Conservation (phyloP, 2,888 invertebrate species). For the Deroplatys truncata region DNA sequence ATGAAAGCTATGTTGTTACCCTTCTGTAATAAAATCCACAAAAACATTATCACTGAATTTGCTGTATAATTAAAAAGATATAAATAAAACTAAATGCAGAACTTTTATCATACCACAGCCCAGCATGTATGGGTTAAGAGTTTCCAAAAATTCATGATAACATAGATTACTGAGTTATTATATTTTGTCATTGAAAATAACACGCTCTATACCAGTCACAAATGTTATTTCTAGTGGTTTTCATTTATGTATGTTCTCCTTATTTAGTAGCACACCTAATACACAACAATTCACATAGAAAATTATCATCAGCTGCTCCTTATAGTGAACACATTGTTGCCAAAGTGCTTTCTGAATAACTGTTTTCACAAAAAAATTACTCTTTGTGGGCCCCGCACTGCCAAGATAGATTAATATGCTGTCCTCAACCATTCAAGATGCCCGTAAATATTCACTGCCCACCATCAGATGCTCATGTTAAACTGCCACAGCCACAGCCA, state of each 20-base stretch:
- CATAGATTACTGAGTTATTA: background rate
- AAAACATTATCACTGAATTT: background rate
- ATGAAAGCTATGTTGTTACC: background rate
- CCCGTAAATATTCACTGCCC: background rate
- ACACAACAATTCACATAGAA: background rate
- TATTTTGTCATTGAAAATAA: background rate
- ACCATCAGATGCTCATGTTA: constrained; percentile 42
- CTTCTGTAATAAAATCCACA: background rate
- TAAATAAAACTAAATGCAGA: background rate
- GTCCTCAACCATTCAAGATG: constrained; percentile 1
- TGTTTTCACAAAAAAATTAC: background rate
- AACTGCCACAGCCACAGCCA: constrained; percentile 80
- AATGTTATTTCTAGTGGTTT: background rate
- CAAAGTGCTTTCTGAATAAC: background rate
- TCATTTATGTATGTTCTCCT: background rate
- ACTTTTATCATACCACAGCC: background rate
- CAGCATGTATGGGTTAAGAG: background rate
- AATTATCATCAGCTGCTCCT: constrained; percentile 9
- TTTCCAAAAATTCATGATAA: background rate
- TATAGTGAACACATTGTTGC: constrained; percentile 21
- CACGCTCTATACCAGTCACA: background rate
- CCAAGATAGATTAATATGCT: constrained; percentile 11
- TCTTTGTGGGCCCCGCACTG: constrained; percentile 27
- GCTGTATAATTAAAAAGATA: background rate
- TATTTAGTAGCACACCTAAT: background rate